Conservation (phyloP, 2,888 invertebrate species). For the Platynereis dumerilii region DNA sequence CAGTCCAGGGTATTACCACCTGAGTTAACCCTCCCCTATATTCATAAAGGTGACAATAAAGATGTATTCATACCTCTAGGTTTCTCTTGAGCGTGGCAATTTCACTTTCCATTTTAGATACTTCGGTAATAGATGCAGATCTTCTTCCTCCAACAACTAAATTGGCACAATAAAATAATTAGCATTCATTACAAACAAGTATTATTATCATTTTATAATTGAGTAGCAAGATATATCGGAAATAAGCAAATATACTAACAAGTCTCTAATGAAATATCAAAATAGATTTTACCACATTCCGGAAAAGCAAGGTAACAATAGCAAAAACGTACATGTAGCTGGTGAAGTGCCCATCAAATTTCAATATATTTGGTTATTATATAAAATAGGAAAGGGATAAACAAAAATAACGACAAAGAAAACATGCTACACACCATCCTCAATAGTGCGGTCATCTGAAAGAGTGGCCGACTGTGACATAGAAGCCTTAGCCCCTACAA, state of each 20-base stretch:
- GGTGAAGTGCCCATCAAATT: too few relatives aligned
- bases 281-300: too few relatives aligned
- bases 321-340: too few relatives aligned
- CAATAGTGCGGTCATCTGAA: background rate
- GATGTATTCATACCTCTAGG: slow-evolving; percentile 42
- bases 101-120: slow-evolving; percentile 56
- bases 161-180: background rate
- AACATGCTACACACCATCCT: slow-evolving; percentile 2
- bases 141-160: too few relatives aligned
- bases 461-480: background rate
- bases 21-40: background rate
- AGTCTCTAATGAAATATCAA: too few relatives aligned
- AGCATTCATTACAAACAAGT: background rate
- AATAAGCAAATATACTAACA: too few relatives aligned
- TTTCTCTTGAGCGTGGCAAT: slow-evolving; percentile 53
- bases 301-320: too few relatives aligned
- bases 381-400: too few relatives aligned
- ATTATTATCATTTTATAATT: background rate
- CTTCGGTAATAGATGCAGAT: slow-evolving; percentile 35
- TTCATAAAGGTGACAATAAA: background rate
- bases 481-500: background rate
- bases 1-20: too few relatives aligned
- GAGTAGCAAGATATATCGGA: too few relatives aligned
- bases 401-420: background rate
- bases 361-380: too few relatives aligned